Evolutionary conservation across 2,113 vertebrate genomes (phyloP), one percentile per base, ranked within the genome.

Genomic region (Aegypius monachus): DNA sequence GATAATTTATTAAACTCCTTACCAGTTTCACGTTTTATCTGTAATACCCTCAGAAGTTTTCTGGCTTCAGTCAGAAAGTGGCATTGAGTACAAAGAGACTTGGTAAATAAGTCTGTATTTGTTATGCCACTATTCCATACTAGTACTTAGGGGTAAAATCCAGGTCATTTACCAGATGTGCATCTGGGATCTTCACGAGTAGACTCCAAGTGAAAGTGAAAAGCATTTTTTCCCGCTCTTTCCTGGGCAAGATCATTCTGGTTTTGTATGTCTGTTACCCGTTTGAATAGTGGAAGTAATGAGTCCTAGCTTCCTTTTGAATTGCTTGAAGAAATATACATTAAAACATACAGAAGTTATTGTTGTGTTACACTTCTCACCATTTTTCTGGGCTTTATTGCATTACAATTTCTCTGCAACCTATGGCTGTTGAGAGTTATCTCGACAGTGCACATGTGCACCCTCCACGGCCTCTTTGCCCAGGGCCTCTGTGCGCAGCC

Each of bases 381-480:
- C 10, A 0, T 31, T 73, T 74, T 27, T n/a, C 26, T 25, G 45
- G 79, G 11, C 27, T 73, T 72, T 42, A 6, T n/a, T 31, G 38
- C 45, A 3, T 23, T 22, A 3, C 18, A 22, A 0, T 58, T 62
- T 52, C 40, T 22, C 26, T 47, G 11, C 65, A 47, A 19, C 34
- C 25, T 21, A 0, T n/a, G 47, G 36, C 45, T 26, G 7, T 10
- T 66, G 43, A 36, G 71, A n/a, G n/a, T 81, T 86, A 31, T 6
- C 47, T 63, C 6, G 6, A 1, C 45, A 34, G 32, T 5, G 14
- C 58, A 36, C 3, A 0, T 13, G 38, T 23, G n/a, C 19, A 2
- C n/a, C 65, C 34, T 42, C 13, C 23, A 1, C 4, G 4, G 9
- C 65, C 20, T 22, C 59, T 61, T 47, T 55, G 32, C 34, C 25